Conservation (phyloP, 2,113 vertebrate species). For the Pampusana beccarii region DNA sequence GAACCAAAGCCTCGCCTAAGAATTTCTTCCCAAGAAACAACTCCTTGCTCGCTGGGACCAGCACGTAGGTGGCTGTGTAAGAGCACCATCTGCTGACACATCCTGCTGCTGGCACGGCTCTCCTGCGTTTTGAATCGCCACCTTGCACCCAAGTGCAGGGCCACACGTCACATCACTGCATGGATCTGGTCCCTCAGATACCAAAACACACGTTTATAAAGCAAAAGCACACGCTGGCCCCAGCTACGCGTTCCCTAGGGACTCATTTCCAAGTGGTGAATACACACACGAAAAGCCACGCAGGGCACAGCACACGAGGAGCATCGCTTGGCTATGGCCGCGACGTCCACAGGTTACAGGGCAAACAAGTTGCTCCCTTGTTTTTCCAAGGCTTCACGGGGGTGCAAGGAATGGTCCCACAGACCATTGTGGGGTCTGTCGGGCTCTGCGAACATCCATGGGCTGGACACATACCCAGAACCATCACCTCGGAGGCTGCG, state of each 20-base stretch:
- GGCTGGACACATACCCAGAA: background rate
- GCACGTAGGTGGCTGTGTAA: accelerated
- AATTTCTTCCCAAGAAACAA: too few species aligned
- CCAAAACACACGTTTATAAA: background rate
- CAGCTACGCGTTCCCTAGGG: background rate
- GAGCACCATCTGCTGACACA: slow-evolving; percentile 16
- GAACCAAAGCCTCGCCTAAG: background rate
- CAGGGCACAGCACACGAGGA: background rate
- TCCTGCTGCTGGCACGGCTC: background rate
- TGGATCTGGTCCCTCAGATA: background rate
- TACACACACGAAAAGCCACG: accelerated
- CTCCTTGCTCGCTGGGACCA: accelerated
- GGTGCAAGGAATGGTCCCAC: too few species aligned
- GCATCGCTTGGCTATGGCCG: too few species aligned
- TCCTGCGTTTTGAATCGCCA: background rate
- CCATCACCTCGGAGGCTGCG: background rate
- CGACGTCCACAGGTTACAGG: too few species aligned
- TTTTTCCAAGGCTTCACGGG: too few species aligned
- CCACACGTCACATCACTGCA: background rate
- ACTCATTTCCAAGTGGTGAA: too few species aligned
- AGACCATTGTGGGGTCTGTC: too few species aligned
- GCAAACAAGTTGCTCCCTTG: too few species aligned
- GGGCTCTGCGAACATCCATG: background rate
- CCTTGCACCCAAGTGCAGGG: background rate
- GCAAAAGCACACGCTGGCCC: background rate